Conservation (phyloP, 2,888 invertebrate species). For the Danaus chrysippus region DNA sequence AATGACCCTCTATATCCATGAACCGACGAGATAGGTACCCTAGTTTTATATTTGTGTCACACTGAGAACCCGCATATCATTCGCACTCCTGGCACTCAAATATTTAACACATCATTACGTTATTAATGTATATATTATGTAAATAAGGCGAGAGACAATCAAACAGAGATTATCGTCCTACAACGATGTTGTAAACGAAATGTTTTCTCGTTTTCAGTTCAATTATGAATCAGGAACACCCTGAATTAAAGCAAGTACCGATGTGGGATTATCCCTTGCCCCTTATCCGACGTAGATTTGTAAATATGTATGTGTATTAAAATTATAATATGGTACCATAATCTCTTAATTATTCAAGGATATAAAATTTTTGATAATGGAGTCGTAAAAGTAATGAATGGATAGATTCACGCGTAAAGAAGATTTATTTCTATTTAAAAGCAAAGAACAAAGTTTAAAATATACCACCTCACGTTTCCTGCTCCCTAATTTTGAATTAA, state of each 20-base stretch:
- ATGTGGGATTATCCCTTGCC: slow-evolving; percentile 47
- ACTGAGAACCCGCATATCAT: slow-evolving; percentile 6
- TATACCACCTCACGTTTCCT: slow-evolving; percentile 18
- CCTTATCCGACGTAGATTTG: slow-evolving; percentile 41
- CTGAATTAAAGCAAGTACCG: slow-evolving; percentile 53
- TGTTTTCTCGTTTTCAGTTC: slow-evolving; percentile 42
- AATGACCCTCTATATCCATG: neutral
- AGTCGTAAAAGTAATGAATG: too few species aligned
- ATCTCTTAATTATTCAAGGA: too few species aligned
- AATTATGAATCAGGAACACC: slow-evolving; percentile 51
- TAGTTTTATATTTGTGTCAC: slow-evolving; percentile 1
- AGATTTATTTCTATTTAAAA: neutral
- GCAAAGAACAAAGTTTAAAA: slow-evolving; percentile 2
- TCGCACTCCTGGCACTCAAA: neutral
- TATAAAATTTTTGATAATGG: too few species aligned
- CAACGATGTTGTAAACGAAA: slow-evolving; percentile 34
- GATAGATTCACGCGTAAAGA: neutral
- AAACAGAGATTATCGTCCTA: slow-evolving; percentile 10
- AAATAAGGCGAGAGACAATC: slow-evolving; percentile 10
- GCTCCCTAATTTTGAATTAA: slow-evolving; percentile 39
- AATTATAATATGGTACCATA: neutral
- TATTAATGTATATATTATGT: slow-evolving; percentile 5
- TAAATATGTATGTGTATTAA: neutral
- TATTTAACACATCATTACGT: neutral
- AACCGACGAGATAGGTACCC: neutral